phyloP scores from a whole-genome alignment of 2,888 invertebrate species.

The Vannuccia rotundouncinata region DNA sequence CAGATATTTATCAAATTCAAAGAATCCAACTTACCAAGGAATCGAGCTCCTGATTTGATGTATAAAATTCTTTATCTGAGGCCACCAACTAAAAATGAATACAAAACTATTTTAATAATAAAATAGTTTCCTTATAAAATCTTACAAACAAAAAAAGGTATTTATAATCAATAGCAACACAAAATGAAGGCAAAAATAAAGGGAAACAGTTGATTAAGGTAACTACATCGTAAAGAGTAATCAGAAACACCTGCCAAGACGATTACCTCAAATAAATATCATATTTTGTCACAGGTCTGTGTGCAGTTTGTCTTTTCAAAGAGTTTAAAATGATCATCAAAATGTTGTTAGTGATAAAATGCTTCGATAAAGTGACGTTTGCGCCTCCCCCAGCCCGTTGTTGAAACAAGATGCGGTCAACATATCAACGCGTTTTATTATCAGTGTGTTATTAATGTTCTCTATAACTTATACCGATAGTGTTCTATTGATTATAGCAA shows the following conservation, averaged over 20 bases:
- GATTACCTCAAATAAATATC: not conserved
- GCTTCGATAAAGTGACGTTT: not conserved
- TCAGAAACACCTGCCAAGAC: not conserved
- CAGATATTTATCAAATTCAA: too few relatives aligned
- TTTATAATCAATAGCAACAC: too few relatives aligned
- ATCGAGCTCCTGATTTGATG: conserved; percentile 98
- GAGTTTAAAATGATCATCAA: not conserved
- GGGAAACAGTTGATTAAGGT: too few relatives aligned
- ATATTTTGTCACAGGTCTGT: not conserved
- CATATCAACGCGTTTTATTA: too few relatives aligned
- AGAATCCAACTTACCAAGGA: conserved; percentile 92
- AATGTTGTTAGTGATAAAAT: not conserved
- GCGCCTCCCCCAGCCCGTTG: too few relatives aligned
- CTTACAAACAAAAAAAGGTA: too few relatives aligned
- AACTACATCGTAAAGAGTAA: not conserved
- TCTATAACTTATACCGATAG: too few relatives aligned
- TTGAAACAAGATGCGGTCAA: too few relatives aligned
- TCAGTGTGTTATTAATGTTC: too few relatives aligned
- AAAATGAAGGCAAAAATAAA: too few relatives aligned
- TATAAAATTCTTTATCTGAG: conserved; percentile 98
- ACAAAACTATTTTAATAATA: not conserved
- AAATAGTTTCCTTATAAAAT: too few relatives aligned
- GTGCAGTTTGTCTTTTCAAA: not conserved
- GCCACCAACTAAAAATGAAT: conserved; percentile 62
- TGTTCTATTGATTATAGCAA: too few relatives aligned